Evolutionary conservation across 2,797 vertebrate species (phyloP), one percentile per base, ranked within the genome.

Genomic region (Sphaeramia orbicularis): DNA sequence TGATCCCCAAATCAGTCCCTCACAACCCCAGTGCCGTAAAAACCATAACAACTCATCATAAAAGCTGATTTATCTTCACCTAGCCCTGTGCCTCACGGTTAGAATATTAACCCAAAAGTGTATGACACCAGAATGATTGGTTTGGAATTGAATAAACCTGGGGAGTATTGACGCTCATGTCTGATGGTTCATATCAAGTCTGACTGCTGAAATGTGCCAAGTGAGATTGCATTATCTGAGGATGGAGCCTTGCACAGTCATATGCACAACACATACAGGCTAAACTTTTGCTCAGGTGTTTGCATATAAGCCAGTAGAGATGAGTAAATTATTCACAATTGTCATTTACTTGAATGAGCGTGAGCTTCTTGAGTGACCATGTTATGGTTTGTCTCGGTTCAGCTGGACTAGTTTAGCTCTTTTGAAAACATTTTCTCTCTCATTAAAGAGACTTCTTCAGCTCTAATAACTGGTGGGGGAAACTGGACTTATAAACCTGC

Each of bases 1-100:
- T 94, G 94, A 94, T 94, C 93, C 93, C 90, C 91, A 90, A 94
- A 94, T 95, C 93, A 94, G 92, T 90, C 84, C 88, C 86, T 91
- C 91, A 87, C 90, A 91, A 91, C 88, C 88, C 89, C 91, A 68
- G 86, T 65, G 90, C 91, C 74, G 88, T 94, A 94, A 94, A 95
- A 94, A 91, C 86, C 89, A 93, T 91, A 93, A 94, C 93, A 92
- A 89, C 88, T 88, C 91, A 91, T 94, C 94, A 94, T 95, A 94
- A 95, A 94, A 94, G 87, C 81, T 91, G 94, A 95, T 95, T 94
- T 94, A 95, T 94, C 91, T 84, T 72, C 65, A 75, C 68, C 83
- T 63, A 60, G 79, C 84, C 70, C 76, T 41, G 66, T 81, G 85
- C 88, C 81, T 71, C 86, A 71, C 82, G 56, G 88, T 90, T 89